A percentile compares a stretch with the other conserved stretches of the same genome.
Conservation (phyloP, 23 tunicate species). For the Trididemnum nubilum region DNA sequence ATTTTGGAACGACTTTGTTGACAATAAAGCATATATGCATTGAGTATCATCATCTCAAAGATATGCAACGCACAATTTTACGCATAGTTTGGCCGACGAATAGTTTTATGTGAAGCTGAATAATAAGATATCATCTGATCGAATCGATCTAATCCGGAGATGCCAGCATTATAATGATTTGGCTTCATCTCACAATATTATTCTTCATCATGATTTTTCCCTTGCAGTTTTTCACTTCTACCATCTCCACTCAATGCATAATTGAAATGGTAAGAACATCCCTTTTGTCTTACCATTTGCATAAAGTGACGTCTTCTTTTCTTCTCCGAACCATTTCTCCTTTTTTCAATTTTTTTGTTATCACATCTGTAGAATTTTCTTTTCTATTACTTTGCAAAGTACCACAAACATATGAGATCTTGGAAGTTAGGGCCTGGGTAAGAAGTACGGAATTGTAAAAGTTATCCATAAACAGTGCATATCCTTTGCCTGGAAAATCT, state of each 20-base stretch:
- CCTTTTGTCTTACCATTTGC: conserved; percentile 26
- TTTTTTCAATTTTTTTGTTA: conserved; percentile 13
- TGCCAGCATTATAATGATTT: conserved; percentile 18
- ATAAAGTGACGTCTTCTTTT: background rate
- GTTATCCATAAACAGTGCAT: conserved; percentile 22
- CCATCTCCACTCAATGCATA: conserved; percentile 19
- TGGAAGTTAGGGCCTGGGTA: conserved; percentile 22
- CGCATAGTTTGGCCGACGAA: conserved; percentile 27
- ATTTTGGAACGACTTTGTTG: conserved; percentile 9
- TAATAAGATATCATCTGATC: conserved; percentile 22
- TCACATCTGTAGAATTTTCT: conserved; percentile 20
- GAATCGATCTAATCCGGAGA: conserved; percentile 16
- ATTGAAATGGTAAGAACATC: conserved; percentile 11
- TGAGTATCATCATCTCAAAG: background rate
- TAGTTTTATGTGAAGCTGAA: background rate
- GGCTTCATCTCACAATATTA: conserved; percentile 14
- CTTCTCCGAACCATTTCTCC: background rate
- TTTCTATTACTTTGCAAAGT: conserved; percentile 18
- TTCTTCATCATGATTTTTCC: conserved; percentile 13
- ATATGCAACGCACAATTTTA: background rate
- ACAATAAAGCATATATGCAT: conserved; percentile 14
- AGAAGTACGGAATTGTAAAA: conserved; percentile 9
- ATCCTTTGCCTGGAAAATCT: conserved; percentile 1
- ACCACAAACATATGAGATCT: conserved; percentile 3
- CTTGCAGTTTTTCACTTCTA: conserved; percentile 12